phyloP scores from a whole-genome alignment of 1,140 invertebrate genomes.

The Drosophila parabipectinata region DNA sequence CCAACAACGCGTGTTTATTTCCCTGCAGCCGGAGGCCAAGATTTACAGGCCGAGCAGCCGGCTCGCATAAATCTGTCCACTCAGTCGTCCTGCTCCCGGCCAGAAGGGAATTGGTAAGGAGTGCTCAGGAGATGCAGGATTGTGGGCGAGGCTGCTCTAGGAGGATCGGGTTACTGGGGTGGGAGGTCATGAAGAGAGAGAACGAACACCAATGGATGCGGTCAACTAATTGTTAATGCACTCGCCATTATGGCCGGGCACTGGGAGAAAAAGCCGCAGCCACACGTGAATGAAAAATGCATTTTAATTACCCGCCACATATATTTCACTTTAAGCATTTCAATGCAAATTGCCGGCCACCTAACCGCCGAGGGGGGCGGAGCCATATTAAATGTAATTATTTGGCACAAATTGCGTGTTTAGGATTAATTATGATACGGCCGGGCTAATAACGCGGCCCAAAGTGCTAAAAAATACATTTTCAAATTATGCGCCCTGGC shows the following conservation, averaged over 20 bases:
- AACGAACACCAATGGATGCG: constrained; percentile 68
- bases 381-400: constrained; percentile 77
- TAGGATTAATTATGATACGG: constrained; percentile 80
- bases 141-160: constrained; percentile 61
- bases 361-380: not conserved
- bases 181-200: constrained; percentile 14
- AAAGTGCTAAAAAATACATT: constrained; percentile 72
- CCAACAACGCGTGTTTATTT: constrained; percentile 81
- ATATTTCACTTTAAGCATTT: constrained; percentile 80
- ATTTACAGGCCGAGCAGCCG: constrained; percentile 69
- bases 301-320: constrained; percentile 77
- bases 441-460: constrained; percentile 72
- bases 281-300: constrained; percentile 70
- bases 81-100: constrained; percentile 18
- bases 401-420: constrained; percentile 80
- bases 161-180: constrained; percentile 34
- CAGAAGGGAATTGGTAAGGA: constrained; percentile 51
- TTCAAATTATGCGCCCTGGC: constrained; percentile 64
- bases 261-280: constrained; percentile 41
- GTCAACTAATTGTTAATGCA: constrained; percentile 81
- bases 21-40: constrained; percentile 64
- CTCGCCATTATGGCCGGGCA: constrained; percentile 69
- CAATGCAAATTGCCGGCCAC: constrained; percentile 60
- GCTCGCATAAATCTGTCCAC: constrained; percentile 64
- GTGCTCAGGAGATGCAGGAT: constrained; percentile 6